phyloP scores from a whole-genome alignment of 2,113 vertebrate genomes.

The Gasterosteus nipponicus region DNA sequence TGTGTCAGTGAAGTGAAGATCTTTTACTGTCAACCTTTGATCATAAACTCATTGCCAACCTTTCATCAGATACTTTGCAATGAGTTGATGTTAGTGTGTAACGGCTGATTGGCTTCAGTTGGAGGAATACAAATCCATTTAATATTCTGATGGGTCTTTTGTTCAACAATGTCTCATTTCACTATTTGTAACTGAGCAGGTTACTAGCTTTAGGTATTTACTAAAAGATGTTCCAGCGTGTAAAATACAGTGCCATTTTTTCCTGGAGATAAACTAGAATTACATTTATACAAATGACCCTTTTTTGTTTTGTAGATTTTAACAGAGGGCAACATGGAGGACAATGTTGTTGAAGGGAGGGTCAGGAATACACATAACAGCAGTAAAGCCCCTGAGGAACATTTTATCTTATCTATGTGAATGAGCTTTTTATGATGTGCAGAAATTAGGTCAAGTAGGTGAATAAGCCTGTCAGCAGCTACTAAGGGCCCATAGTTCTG shows the following conservation, averaged over 20 bases:
- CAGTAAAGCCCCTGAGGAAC: slow-evolving; percentile 14
- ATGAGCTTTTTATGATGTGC: slow-evolving; percentile 3
- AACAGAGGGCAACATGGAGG: not conserved
- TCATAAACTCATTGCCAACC: slow-evolving; percentile 17
- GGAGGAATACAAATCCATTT: not conserved
- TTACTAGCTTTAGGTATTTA: not conserved
- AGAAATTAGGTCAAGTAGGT: slow-evolving; percentile 12
- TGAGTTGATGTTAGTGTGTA: not conserved
- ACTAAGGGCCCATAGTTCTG: slow-evolving; percentile 12
- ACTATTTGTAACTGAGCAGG: not conserved
- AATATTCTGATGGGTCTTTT: not conserved
- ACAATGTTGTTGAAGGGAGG: slow-evolving; percentile 1
- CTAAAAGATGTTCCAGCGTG: not conserved
- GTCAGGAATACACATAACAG: slow-evolving; percentile 12
- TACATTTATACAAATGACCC: not conserved
- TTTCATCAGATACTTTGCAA: slow-evolving; percentile 24
- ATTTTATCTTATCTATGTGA: slow-evolving; percentile 29
- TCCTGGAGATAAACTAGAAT: not conserved
- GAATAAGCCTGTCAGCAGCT: slow-evolving; percentile 55
- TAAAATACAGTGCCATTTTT: not conserved
- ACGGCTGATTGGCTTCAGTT: not conserved
- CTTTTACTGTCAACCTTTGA: slow-evolving; percentile 4
- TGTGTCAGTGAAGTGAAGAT: not conserved
- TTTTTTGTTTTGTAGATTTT: not conserved
- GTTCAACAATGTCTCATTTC: not conserved